Evolutionary conservation across 2,888 invertebrate genomes (phyloP).

Genomic region (Apotomis betuletana): DNA sequence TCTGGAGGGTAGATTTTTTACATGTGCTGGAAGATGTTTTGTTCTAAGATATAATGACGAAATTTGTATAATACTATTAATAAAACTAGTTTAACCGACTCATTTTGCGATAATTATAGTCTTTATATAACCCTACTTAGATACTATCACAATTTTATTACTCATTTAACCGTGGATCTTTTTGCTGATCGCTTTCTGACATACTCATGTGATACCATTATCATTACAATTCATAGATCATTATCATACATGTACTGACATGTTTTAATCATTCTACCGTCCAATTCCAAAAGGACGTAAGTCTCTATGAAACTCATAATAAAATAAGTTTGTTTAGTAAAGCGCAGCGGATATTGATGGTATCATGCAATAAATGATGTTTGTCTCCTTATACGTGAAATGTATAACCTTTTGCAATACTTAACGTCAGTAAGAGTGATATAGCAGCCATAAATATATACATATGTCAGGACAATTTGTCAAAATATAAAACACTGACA

Average conservation of each 20-base stretch:
- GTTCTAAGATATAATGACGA: no score
- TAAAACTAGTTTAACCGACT: no score
- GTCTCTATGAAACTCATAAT: background rate
- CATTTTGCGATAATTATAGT: no score
- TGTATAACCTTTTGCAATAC: background rate
- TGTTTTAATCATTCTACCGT: background rate
- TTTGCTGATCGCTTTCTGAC: background rate
- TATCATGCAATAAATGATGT: background rate
- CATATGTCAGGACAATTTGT: background rate
- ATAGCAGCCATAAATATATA: background rate
- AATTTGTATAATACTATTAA: no score
- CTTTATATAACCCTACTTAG: no score
- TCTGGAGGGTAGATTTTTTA: no score
- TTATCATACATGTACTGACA: background rate
- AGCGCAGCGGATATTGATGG: background rate
- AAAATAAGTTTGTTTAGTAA: background rate
- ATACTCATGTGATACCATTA: background rate
- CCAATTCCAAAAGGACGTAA: no score
- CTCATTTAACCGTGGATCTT: background rate
- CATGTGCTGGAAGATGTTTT: no score
- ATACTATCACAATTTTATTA: background rate
- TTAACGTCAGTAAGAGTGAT: background rate
- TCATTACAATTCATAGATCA: constrained; percentile 5
- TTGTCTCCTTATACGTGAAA: background rate
- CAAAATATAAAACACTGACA: background rate